Evolutionary conservation across 2,113 vertebrate species (phyloP), one percentile per base, ranked within the genome.

Genomic region (Cervus canadensis): DNA sequence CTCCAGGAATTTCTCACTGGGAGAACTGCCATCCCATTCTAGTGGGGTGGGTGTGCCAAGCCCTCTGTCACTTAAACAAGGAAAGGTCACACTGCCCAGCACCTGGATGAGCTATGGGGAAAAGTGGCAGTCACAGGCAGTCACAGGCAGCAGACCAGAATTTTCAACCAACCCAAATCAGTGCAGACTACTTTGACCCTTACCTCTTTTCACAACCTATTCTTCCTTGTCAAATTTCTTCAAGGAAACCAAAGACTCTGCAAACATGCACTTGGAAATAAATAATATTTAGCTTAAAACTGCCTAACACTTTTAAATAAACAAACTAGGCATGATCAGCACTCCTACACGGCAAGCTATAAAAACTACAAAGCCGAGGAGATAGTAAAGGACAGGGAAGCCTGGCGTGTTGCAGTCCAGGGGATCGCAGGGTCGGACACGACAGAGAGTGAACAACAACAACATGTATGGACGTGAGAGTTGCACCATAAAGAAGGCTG

Each of bases 301-400:
- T 88, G 36, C 71, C 48, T 87, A 62, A 7, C 81, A 33, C 56
- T 96, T 97, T 50, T 50, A 86, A 97, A 79, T 74, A 93, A 92
- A 83, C 57, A 33, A 78, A 62, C 71, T 2, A 88, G 71, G 52
- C 43, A 52, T 5, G 19, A 52, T 79, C 19, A 81, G 82, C 89
- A 62, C 59, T 92, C 59, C 64, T 86, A 92, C 25, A 76, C 48
- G 28, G 40, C 62, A 76, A 71, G 57, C 56, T 60, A 40, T 48
- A 84, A 91, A 95, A 79, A 76, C 16, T 12, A 3, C 19, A 30
- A 50, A 89, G 48, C 19, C 16, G 12, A 43, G 71, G 23, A 43
- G 40, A 76, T 13, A 43, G 23, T 43, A 40, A 76, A 26, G 71
- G 71, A 43, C 40, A 76, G 36, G 23, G 40, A 76, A 76, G 71